Conservation (phyloP, 2,888 invertebrate genomes). For the Drosophila macrospina region DNA sequence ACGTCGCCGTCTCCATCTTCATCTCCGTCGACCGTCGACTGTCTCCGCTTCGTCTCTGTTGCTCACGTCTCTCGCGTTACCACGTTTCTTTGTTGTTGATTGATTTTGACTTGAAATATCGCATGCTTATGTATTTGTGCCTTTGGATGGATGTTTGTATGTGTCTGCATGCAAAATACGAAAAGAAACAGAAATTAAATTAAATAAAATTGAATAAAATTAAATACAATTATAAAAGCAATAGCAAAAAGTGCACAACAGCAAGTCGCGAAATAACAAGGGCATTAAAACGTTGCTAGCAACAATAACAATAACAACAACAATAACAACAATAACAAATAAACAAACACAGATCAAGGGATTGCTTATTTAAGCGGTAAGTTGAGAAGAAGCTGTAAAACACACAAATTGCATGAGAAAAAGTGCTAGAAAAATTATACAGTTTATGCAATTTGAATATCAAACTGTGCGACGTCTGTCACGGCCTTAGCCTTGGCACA, state of each 20-base stretch:
- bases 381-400: conserved; percentile 36
- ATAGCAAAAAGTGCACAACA: conserved; percentile 42
- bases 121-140: conserved; percentile 32
- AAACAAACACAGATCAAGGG: conserved; percentile 22
- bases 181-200: conserved; percentile 38
- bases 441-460: conserved; percentile 29
- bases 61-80: conserved; percentile 20
- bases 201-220: conserved; percentile 39
- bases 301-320: conserved; percentile 13
- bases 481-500: conserved; percentile 39
- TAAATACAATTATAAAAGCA: conserved; percentile 51
- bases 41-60: conserved; percentile 2
- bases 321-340: conserved; percentile 18
- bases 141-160: conserved; percentile 15
- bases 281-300: conserved; percentile 35
- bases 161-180: conserved; percentile 33
- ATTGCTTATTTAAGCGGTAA: conserved; percentile 63
- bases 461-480: conserved; percentile 29
- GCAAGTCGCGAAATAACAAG: conserved; percentile 38
- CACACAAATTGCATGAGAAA: conserved; percentile 25
- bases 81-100: conserved; percentile 53
- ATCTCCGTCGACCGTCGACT: too few relatives aligned
- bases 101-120: conserved; percentile 54
- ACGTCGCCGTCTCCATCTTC: conserved; percentile 9
- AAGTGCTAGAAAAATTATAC: conserved; percentile 30